Percentiles rank a stretch among this genome's conserved stretches.
phyloP scores from a whole-genome alignment of 2,888 invertebrate species.

The Pyrrhosoma nymphula region DNA sequence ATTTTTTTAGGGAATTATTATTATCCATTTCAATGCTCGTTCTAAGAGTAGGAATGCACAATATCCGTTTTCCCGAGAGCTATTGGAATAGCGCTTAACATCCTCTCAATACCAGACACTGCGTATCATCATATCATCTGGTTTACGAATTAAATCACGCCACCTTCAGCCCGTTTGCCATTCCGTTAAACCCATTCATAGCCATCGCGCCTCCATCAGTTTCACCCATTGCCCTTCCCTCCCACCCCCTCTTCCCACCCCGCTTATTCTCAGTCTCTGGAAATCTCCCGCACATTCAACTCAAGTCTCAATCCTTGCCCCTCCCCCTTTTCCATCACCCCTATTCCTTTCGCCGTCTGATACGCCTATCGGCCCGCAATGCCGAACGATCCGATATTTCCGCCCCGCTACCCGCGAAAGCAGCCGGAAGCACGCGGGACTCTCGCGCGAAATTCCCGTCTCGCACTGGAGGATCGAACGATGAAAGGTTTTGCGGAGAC shows the following conservation, averaged over 20 bases:
- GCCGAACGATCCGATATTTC: conserved; percentile 60
- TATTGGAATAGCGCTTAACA: background rate
- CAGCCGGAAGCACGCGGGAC: conserved; percentile 36
- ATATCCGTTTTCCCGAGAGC: background rate
- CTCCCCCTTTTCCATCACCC: background rate
- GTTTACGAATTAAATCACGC: background rate
- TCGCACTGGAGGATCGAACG: conserved; percentile 15
- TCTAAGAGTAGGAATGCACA: background rate
- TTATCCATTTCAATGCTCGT: too few species aligned
- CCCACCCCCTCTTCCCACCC: background rate
- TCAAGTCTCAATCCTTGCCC: background rate
- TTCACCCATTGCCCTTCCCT: background rate
- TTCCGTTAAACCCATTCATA: background rate
- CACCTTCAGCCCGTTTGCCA: background rate
- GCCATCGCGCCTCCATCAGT: background rate
- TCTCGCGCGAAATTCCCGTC: background rate
- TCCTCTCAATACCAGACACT: background rate
- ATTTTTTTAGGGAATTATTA: too few species aligned
- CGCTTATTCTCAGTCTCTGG: background rate
- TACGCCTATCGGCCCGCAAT: background rate
- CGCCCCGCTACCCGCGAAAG: conserved; percentile 54
- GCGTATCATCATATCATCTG: background rate
- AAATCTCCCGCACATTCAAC: background rate
- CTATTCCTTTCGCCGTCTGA: background rate
- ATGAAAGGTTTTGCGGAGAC: background rate